A percentile compares a stretch with the other conserved stretches of the same genome.
phyloP scores from a whole-genome alignment of 1,140 invertebrate species.

The Hirudo medicinalis region DNA sequence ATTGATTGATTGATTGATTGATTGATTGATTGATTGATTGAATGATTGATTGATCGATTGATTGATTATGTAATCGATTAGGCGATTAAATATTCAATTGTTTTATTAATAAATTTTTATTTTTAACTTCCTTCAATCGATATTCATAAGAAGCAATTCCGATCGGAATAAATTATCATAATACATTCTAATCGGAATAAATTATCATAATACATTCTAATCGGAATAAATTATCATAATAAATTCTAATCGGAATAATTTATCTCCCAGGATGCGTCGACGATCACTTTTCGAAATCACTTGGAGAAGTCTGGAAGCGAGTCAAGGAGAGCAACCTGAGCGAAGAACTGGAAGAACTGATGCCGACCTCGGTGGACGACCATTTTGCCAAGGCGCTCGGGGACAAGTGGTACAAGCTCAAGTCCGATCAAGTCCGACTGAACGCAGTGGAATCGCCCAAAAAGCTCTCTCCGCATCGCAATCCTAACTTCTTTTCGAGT shows the following conservation, averaged over 20 bases:
- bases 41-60: too few species aligned
- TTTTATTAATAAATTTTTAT: background rate
- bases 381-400: conserved; percentile 82
- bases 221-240: too few species aligned
- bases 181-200: too few species aligned
- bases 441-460: conserved; percentile 24
- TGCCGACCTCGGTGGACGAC: conserved; percentile 61
- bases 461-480: too few species aligned
- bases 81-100: background rate
- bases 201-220: too few species aligned
- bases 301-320: conserved; percentile 36
- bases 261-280: conserved; percentile 34
- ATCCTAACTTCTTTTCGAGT: too few species aligned
- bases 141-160: too few species aligned
- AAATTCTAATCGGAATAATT: too few species aligned
- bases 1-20: background rate
- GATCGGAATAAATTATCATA: too few species aligned
- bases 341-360: conserved; percentile 28
- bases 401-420: conserved; percentile 75
- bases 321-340: conserved; percentile 28
- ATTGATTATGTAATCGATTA: background rate
- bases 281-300: conserved; percentile 39
- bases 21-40: too few species aligned
- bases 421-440: conserved; percentile 36
- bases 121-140: too few species aligned